These are phyloP conservation scores for Corythornis cristatus DNA, from an alignment of 2,113 vertebrate species.

Conservation along the genomic window DNA sequence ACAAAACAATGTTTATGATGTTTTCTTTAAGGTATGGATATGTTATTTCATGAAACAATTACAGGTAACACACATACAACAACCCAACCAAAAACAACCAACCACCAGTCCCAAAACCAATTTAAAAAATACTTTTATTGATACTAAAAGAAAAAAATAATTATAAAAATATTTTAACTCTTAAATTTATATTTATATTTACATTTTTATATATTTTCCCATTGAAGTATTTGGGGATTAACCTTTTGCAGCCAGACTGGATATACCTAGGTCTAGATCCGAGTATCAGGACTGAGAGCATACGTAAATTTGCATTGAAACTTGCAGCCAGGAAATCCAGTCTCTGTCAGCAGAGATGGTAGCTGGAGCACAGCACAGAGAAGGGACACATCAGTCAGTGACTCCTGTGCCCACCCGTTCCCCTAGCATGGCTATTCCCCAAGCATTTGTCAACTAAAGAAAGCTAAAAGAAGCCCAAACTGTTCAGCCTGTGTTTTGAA, in stretches of 20 bases:
- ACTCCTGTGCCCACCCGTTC: background rate
- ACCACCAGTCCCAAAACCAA: background rate
- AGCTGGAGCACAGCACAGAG: fast-evolving
- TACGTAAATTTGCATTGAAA: background rate
- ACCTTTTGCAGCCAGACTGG: background rate
- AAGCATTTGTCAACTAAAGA: background rate
- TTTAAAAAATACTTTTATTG: background rate
- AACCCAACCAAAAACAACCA: background rate
- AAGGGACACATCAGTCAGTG: background rate
- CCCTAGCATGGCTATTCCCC: fast-evolving
- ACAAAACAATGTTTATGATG: background rate
- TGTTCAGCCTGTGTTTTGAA: background rate
- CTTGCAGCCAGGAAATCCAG: background rate
- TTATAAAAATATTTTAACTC: too few relatives aligned
- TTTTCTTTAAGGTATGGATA: too few relatives aligned
- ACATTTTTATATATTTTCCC: background rate
- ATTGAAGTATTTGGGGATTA: background rate
- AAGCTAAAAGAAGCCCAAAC: background rate
- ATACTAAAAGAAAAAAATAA: background rate
- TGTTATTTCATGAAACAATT: too few relatives aligned
- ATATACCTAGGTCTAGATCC: fast-evolving
- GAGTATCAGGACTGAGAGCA: background rate
- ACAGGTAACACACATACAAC: background rate
- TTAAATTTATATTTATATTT: background rate
- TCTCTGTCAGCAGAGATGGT: background rate